These are phyloP conservation scores for Gephyroberyx darwinii DNA, from an alignment of 2,797 vertebrate genomes.

Conservation along the genomic window DNA sequence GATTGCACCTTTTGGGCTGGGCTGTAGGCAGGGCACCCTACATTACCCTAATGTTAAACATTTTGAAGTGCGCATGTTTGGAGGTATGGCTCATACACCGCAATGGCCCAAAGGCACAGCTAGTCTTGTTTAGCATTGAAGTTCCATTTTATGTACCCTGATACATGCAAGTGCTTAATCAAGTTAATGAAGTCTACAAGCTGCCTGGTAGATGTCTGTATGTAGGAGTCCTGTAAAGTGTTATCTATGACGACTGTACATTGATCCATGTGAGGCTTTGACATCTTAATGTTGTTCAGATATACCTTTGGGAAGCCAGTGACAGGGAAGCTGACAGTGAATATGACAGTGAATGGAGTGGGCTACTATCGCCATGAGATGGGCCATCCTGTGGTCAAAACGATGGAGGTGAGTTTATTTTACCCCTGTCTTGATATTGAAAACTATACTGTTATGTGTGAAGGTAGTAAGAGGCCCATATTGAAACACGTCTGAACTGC, in stretches of 20 bases:
- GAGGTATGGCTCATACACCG: too few relatives aligned
- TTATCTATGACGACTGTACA: neutral
- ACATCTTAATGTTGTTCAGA: slow-evolving; percentile 68
- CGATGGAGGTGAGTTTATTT: slow-evolving; percentile 84
- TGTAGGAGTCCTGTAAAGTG: too few relatives aligned
- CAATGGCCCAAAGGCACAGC: too few relatives aligned
- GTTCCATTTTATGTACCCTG: too few relatives aligned
- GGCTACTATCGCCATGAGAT: slow-evolving; percentile 94
- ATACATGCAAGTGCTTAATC: too few relatives aligned
- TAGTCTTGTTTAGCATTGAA: too few relatives aligned
- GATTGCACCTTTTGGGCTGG: too few relatives aligned
- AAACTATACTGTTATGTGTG: neutral
- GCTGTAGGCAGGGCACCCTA: too few relatives aligned
- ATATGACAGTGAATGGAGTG: slow-evolving; percentile 94
- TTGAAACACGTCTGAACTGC: slow-evolving; percentile 7
- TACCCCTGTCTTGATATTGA: neutral
- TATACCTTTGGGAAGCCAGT: slow-evolving; percentile 96
- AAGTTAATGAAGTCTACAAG: too few relatives aligned
- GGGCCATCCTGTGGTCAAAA: slow-evolving; percentile 90
- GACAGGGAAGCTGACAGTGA: slow-evolving; percentile 86
- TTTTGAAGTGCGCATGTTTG: too few relatives aligned
- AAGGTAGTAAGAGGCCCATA: neutral
- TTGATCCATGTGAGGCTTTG: neutral
- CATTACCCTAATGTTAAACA: too few relatives aligned
- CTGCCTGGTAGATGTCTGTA: too few relatives aligned